phyloP scores from a whole-genome alignment of 2,113 vertebrate genomes.

The Oenanthe oenanthe region DNA sequence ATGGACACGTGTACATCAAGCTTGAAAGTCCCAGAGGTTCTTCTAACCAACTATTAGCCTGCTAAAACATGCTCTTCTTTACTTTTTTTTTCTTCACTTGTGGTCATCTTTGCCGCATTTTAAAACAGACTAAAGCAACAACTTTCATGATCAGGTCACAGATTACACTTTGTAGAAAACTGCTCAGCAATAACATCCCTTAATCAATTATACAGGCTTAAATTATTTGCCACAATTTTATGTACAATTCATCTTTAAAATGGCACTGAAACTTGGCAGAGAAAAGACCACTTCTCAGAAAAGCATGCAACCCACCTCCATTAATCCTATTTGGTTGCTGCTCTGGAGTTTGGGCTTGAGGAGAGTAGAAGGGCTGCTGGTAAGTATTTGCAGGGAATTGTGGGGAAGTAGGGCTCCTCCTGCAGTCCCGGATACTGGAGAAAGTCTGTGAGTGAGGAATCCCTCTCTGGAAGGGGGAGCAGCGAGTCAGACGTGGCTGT shows the following conservation, averaged over 20 bases:
- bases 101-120: background rate
- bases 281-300: background rate
- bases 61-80: background rate
- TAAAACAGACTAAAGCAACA: background rate
- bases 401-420: slow-evolving; percentile 85
- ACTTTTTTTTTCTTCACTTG: background rate
- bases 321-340: slow-evolving; percentile 82
- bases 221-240: background rate
- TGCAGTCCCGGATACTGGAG: slow-evolving; percentile 92
- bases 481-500: slow-evolving; percentile 87
- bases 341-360: slow-evolving; percentile 82
- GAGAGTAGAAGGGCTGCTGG: slow-evolving; percentile 81
- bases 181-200: background rate
- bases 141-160: background rate
- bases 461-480: slow-evolving; percentile 88
- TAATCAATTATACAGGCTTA: background rate
- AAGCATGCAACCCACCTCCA: slow-evolving; percentile 78
- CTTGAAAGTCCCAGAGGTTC: background rate
- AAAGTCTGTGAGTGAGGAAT: slow-evolving; percentile 95
- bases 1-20: background rate
- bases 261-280: background rate
- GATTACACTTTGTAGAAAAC: background rate
- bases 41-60: background rate
- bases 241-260: background rate
- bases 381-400: slow-evolving; percentile 85